Evolutionary conservation across 2,888 invertebrate species (phyloP).

Genomic region (Rhorus exstirpatorius): DNA sequence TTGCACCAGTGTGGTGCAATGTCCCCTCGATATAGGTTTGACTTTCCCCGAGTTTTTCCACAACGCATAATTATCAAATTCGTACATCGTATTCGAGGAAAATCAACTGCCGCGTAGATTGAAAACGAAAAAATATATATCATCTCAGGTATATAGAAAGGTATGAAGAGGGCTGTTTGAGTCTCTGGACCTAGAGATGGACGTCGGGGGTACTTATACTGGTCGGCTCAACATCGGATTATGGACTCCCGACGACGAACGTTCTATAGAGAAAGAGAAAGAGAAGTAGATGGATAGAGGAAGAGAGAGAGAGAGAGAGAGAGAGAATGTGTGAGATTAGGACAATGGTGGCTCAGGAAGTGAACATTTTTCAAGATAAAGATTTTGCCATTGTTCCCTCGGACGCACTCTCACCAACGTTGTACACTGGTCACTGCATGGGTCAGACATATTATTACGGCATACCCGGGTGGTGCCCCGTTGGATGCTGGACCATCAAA

Average conservation of each 20-base stretch:
- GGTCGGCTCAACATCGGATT: constrained; percentile 76
- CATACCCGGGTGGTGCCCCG: constrained; percentile 2
- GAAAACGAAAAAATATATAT: background rate
- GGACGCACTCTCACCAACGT: constrained; percentile 69
- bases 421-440: constrained; percentile 19
- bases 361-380: constrained; percentile 83
- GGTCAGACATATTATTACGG: constrained; percentile 30
- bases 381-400: constrained; percentile 78
- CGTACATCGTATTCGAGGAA: background rate
- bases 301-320: constrained; percentile 25
- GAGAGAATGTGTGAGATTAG: constrained; percentile 17
- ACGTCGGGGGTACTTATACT: constrained; percentile 51
- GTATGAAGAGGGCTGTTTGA: background rate
- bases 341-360: constrained; percentile 74
- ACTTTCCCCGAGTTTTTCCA: background rate
- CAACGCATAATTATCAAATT: constrained; percentile 3
- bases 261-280: constrained; percentile 48
- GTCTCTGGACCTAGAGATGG: constrained; percentile 48
- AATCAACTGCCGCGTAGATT: background rate
- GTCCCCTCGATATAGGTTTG: background rate
- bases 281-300: background rate
- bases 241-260: constrained; percentile 71
- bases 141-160: constrained; percentile 12
- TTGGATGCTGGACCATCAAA: constrained; percentile 55
- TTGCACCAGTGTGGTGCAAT: no score